Evolutionary conservation across 2,888 invertebrate species (phyloP), one percentile per base, ranked within the genome.

Genomic region (Seira ritae): DNA sequence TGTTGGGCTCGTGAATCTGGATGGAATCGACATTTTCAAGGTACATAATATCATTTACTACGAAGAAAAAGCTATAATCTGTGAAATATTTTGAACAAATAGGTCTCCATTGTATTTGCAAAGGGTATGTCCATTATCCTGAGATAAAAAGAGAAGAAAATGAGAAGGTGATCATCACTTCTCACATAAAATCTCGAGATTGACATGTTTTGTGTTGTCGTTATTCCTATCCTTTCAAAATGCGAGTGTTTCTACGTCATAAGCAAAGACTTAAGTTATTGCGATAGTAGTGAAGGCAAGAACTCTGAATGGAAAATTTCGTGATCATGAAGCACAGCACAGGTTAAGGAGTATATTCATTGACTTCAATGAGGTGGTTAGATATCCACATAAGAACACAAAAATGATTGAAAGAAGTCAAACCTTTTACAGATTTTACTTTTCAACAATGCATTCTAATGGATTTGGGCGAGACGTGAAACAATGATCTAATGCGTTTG

Each of bases 101-200:
- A n/a, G n/a, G n/a, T n/a, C n/a, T n/a, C n/a, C 31, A 31, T 31
- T 31, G 31, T 31, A 31, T n/a, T 12, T 42, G 42, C 42, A 55
- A 55, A 55, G 55, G 15, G 55, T 55, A 55, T 1, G 15, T 55
- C 55, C 6, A 55, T 55, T 55, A 55, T 55, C 12, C 12, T 55
- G 55, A 55, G 55, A 55, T 55, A 55, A 55, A 55, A 55, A 12
- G 31, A 31, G 8, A 31, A 31, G 8, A 31, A 31, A 31, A 31
- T 55, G 55, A 55, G 15, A 15, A 55, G 15, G 55, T 55, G 55
- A 8, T 55, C 55, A 55, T 55, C 55, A 55, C 17, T 55, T 15
- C 55, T 17, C 55, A n/a, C 55, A 55, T 55, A 55, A 55, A 55
- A 12, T 55, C 55, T n/a, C 12, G 55, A 55, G 55, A 55, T 55